phyloP scores from a whole-genome alignment of 1,140 invertebrate species.

The Leptinotarsa defecta region DNA sequence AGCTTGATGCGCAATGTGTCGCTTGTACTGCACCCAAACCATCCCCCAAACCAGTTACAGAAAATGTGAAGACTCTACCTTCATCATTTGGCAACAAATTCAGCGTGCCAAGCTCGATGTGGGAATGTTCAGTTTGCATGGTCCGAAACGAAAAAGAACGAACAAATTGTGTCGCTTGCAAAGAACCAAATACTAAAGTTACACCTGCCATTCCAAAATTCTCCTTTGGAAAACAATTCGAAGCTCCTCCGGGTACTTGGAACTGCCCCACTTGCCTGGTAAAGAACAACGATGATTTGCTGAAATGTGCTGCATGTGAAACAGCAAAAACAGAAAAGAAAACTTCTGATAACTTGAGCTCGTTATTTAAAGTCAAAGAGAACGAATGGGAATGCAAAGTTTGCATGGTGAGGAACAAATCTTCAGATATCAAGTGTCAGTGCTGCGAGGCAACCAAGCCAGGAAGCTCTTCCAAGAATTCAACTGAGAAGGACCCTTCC shows the following conservation, averaged over 20 bases:
- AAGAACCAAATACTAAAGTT: conserved; percentile 55
- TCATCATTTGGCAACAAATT: conserved; percentile 48
- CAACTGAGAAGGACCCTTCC: neutral
- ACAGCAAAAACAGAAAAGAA: conserved; percentile 57
- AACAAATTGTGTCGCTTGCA: conserved; percentile 68
- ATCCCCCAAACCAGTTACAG: conserved; percentile 27
- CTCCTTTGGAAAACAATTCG: conserved; percentile 48
- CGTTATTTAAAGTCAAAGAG: conserved; percentile 46
- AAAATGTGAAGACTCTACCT: neutral
- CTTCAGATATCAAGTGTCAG: conserved; percentile 57
- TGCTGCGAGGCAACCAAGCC: conserved; percentile 58
- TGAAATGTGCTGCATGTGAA: conserved; percentile 69
- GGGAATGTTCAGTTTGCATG: conserved; percentile 67
- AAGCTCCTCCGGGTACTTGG: conserved; percentile 59
- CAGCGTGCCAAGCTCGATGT: conserved; percentile 49
- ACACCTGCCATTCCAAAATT: neutral
- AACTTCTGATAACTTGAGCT: conserved; percentile 41
- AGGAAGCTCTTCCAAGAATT: conserved; percentile 23
- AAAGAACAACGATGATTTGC: conserved; percentile 62
- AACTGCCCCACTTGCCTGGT: conserved; percentile 70
- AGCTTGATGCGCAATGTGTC: conserved; percentile 58
- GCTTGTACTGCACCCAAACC: conserved; percentile 57
- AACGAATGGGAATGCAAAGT: conserved; percentile 54
- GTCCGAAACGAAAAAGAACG: conserved; percentile 64
- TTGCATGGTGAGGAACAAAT: conserved; percentile 65